A percentile compares a stretch with the other conserved stretches of the same genome.
phyloP scores from a whole-genome alignment of 2,797 vertebrate species.

The Tympanoctomys barrerae region DNA sequence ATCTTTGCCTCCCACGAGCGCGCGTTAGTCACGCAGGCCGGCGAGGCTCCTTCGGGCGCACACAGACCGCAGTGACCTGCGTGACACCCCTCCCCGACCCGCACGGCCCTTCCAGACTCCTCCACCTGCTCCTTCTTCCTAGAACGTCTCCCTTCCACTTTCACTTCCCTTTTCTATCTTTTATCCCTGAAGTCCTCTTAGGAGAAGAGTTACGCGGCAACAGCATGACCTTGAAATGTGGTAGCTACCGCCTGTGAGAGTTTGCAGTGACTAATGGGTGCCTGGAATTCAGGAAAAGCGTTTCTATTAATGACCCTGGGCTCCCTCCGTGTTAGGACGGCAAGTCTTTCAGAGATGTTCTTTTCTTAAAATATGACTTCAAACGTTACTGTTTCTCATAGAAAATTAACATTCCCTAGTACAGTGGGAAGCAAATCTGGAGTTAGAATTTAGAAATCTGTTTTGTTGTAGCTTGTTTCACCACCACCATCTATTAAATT shows the following conservation, averaged over 20 bases:
- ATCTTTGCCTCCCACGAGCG: too few relatives aligned
- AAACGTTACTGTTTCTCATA: conserved; percentile 1
- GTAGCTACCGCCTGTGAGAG: not conserved
- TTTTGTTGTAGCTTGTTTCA: not conserved
- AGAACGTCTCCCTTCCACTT: not conserved
- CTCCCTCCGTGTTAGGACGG: not conserved
- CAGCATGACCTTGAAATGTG: not conserved
- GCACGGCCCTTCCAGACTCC: not conserved
- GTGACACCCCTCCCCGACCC: fast-evolving
- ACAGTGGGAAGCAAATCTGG: not conserved
- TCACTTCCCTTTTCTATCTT: not conserved
- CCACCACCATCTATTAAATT: not conserved
- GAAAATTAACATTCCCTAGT: conserved; percentile 16
- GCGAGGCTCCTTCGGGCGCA: not conserved
- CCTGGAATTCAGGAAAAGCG: not conserved
- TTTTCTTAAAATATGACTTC: not conserved
- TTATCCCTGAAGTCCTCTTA: not conserved
- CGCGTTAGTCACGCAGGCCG: too few relatives aligned
- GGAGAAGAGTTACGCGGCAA: not conserved
- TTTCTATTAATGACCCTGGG: not conserved
- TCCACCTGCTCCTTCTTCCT: not conserved
- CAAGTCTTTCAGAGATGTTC: not conserved
- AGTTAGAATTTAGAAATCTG: not conserved
- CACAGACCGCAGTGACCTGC: not conserved
- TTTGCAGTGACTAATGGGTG: not conserved